phyloP scores from a whole-genome alignment of 30 jellyfish, hydroid and myxozoan species.

The Cassiopea andromeda region DNA sequence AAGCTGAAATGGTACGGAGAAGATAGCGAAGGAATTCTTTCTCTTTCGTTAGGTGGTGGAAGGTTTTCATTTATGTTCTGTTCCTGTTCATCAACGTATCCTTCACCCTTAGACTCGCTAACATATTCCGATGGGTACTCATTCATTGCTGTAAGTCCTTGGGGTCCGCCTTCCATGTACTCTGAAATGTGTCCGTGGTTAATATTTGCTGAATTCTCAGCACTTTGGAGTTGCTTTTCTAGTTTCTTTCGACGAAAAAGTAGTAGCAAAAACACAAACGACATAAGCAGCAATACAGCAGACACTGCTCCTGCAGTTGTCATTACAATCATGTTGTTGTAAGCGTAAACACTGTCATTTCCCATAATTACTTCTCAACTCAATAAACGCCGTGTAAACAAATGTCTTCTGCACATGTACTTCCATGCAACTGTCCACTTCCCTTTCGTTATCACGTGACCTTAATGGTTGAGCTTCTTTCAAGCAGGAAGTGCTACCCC shows the following conservation, averaged over 20 bases:
- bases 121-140: not conserved
- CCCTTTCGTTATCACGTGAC: not conserved
- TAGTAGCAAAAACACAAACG: constrained; percentile 20
- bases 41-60: not conserved
- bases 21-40: constrained; percentile 7
- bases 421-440: not conserved
- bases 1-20: constrained; percentile 56
- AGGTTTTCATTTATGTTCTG: not conserved
- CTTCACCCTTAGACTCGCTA: not conserved
- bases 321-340: constrained; percentile 26
- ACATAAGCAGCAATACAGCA: constrained; percentile 14
- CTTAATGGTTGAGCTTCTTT: not conserved
- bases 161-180: not conserved
- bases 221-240: not conserved
- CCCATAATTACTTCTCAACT: constrained; percentile 5
- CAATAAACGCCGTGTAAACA: too few relatives aligned
- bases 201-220: constrained; percentile 1
- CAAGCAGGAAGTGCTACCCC: too few relatives aligned
- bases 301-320: constrained; percentile 43
- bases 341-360: constrained; percentile 20
- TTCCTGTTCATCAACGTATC: too few relatives aligned
- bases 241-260: constrained; percentile 21
- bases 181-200: not conserved
- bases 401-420: too few relatives aligned
- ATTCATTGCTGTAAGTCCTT: not conserved